phyloP scores from a whole-genome alignment of 2,888 invertebrate species.

The Drosophila tanythrix region DNA sequence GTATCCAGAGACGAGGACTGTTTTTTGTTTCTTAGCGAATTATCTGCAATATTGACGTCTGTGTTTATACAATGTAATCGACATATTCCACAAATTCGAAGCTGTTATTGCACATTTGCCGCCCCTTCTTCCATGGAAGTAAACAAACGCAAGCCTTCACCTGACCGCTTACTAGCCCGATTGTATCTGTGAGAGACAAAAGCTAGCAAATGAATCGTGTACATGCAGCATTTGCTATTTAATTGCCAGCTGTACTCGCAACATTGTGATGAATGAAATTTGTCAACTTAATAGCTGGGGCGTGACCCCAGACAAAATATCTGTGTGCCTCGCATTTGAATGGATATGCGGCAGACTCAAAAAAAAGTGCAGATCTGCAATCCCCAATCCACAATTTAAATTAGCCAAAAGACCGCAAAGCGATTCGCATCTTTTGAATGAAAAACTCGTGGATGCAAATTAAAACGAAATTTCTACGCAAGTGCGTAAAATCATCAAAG shows the following conservation, averaged over 20 bases:
- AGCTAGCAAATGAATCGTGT: neutral
- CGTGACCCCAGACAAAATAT: slow-evolving; percentile 47
- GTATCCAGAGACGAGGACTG: slow-evolving; percentile 54
- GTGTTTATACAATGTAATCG: slow-evolving; percentile 77
- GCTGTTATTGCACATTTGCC: slow-evolving; percentile 67
- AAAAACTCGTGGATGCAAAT: slow-evolving; percentile 55
- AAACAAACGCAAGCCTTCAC: slow-evolving; percentile 42
- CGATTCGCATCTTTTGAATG: slow-evolving; percentile 56
- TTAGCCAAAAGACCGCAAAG: slow-evolving; percentile 57
- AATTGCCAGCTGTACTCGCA: slow-evolving; percentile 64
- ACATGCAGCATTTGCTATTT: slow-evolving; percentile 38
- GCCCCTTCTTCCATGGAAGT: slow-evolving; percentile 52
- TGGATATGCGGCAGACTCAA: slow-evolving; percentile 36
- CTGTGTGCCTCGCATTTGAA: slow-evolving; percentile 54
- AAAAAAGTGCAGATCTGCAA: slow-evolving; percentile 7
- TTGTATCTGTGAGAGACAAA: slow-evolving; percentile 28
- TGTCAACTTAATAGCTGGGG: slow-evolving; percentile 77
- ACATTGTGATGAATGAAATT: slow-evolving; percentile 72
- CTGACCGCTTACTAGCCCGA: slow-evolving; percentile 11
- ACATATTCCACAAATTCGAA: slow-evolving; percentile 56
- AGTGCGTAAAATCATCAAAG: slow-evolving; percentile 81
- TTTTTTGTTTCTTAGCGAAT: slow-evolving; percentile 41
- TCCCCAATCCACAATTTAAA: slow-evolving; percentile 45
- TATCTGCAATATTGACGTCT: slow-evolving; percentile 59
- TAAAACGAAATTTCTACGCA: slow-evolving; percentile 58